Evolutionary conservation across 2,888 invertebrate genomes (phyloP), one percentile per base, ranked within the genome.

Genomic region (Dolomedes plantarius): DNA sequence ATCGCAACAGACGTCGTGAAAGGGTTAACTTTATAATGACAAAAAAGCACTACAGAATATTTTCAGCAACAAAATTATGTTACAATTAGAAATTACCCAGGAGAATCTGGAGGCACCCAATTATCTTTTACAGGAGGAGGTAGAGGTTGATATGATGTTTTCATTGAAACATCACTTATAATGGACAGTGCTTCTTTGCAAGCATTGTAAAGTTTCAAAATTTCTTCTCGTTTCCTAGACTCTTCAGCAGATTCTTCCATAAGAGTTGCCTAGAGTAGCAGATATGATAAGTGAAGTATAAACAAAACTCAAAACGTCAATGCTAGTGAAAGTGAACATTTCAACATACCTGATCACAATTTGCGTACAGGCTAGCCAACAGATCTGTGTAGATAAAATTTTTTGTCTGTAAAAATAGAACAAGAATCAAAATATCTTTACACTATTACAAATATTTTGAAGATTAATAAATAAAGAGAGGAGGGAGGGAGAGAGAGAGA

Each of bases 241-340:
- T 99, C 99, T 91, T 99, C 98, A 0, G 96, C 96, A 11, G 98
- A 97, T 92, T 99, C 99, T 92, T 99, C 99, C 99, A 99, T 99
- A 96, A 99, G 96, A 92, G 95, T 94, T 77, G 95, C 93, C 96
- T 96, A 90, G 68, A 90, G 27, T 19, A 64, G 39, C 27, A 16
- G 13, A 65, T 29, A 29, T 29, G 7, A 9, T 27, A 62, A 62
- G 62, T 11, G 1, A 27, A 64, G n/a, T n/a, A n/a, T n/a, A n/a
- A n/a, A n/a, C n/a, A n/a, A n/a, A n/a, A n/a, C n/a, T n/a, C 13
- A 6, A 3, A 31, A 31, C 6, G 6, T n/a, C n/a, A n/a, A n/a
- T n/a, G n/a, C n/a, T n/a, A n/a, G n/a, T n/a, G n/a, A 1, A 62
- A 62, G 23, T 5, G 0, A n/a, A 7, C 23, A 62, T 11, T 62